phyloP scores from a whole-genome alignment of 2,113 vertebrate genomes.

The Rhinolophus sinicus region DNA sequence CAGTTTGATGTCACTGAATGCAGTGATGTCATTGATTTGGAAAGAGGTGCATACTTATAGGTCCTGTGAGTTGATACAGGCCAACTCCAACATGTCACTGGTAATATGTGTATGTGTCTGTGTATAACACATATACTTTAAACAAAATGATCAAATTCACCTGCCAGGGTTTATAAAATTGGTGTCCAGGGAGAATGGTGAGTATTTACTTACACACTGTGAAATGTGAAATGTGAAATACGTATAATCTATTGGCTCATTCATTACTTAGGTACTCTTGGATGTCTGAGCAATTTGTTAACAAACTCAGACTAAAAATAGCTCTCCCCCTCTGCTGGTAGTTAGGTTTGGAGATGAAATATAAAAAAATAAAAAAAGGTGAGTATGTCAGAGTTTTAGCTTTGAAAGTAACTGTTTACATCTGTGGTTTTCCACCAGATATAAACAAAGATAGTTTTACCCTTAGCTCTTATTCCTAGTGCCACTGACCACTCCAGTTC shows the following conservation, averaged over 20 bases:
- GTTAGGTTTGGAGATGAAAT: slow-evolving; percentile 4
- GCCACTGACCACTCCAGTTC: neutral
- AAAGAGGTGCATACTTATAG: neutral
- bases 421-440: neutral
- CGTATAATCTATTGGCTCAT: neutral
- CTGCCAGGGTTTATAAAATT: neutral
- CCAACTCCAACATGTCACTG: neutral
- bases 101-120: neutral
- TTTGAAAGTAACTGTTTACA: neutral
- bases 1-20: neutral
- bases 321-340: neutral
- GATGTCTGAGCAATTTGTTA: neutral
- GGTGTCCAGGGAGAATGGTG: neutral
- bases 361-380: neutral
- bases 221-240: neutral
- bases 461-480: neutral
- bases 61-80: neutral
- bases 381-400: neutral
- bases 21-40: neutral
- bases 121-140: neutral
- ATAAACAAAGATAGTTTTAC: neutral
- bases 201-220: neutral
- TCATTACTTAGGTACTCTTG: neutral
- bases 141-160: neutral
- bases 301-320: neutral